phyloP scores from a whole-genome alignment of 2,888 invertebrate species.

The Atethmia centrago region DNA sequence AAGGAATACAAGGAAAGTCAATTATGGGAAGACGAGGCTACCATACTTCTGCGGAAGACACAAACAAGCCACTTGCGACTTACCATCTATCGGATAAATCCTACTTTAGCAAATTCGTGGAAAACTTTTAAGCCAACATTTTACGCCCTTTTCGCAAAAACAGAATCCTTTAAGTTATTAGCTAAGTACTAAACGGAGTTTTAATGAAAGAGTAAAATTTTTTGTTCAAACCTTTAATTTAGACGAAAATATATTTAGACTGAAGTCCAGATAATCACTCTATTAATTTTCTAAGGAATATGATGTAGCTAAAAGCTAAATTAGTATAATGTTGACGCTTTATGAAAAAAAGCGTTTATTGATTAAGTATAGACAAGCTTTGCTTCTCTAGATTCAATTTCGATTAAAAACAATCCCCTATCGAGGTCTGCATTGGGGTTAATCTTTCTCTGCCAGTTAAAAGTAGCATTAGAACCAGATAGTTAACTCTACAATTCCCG shows the following conservation, averaged over 20 bases:
- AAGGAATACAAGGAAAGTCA: constrained; percentile 76
- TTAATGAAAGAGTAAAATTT: constrained; percentile 24
- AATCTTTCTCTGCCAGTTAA: constrained; percentile 63
- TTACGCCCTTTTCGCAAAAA: constrained; percentile 41
- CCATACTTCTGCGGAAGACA: constrained; percentile 43
- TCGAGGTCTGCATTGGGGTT: constrained; percentile 42
- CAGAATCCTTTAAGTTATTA: constrained; percentile 36
- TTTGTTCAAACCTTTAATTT: constrained; percentile 24
- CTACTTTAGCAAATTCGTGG: constrained; percentile 35
- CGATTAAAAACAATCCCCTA: constrained; percentile 56
- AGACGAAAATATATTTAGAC: constrained; percentile 31
- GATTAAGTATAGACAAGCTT: constrained; percentile 8
- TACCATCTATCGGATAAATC: constrained; percentile 51
- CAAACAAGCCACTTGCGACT: constrained; percentile 61
- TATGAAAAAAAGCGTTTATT: not conserved
- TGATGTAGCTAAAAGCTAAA: constrained; percentile 18
- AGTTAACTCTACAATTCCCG: constrained; percentile 61
- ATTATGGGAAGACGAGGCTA: constrained; percentile 70
- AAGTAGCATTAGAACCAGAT: constrained; percentile 57
- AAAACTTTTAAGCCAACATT: constrained; percentile 46
- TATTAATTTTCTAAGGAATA: not conserved
- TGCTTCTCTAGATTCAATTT: constrained; percentile 51
- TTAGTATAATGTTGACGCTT: constrained; percentile 10
- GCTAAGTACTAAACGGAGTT: constrained; percentile 35
- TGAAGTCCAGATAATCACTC: constrained; percentile 11